Percentiles rank a stretch among this genome's conserved stretches.
Conservation (phyloP, 2,888 invertebrate species). For the Amphipyra berbera region DNA sequence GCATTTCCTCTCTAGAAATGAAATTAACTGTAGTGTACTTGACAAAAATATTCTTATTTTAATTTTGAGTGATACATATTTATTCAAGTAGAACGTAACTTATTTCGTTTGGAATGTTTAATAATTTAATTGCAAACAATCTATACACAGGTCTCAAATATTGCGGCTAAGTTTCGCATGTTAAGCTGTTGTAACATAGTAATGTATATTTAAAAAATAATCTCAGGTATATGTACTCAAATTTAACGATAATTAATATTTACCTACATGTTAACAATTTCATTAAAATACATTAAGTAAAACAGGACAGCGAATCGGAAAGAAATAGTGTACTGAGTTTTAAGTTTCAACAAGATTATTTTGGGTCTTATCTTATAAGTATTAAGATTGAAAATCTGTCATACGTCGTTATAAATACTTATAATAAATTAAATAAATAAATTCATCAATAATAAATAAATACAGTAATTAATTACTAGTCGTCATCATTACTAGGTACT, state of each 20-base stretch:
- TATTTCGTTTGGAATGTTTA: conserved; percentile 10
- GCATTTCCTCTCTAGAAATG: conserved; percentile 26
- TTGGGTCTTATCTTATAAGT: conserved; percentile 38
- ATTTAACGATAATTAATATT: conserved; percentile 54
- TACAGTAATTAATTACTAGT: conserved; percentile 62
- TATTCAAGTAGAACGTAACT: conserved; percentile 52
- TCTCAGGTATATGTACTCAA: conserved; percentile 43
- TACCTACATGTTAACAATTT: conserved; percentile 54
- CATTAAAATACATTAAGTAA: conserved; percentile 41
- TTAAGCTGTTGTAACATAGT: conserved; percentile 44
- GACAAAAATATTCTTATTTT: conserved; percentile 31
- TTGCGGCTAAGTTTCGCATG: conserved; percentile 40
- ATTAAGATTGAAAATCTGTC: conserved; percentile 46
- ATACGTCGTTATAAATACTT: conserved; percentile 34
- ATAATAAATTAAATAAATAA: conserved; percentile 51
- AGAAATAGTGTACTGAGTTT: conserved; percentile 36
- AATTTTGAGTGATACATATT: conserved; percentile 34
- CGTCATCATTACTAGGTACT: conserved; percentile 76
- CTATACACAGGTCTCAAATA: not conserved
- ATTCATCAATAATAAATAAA: conserved; percentile 52
- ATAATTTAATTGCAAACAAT: not conserved
- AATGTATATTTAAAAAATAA: conserved; percentile 26
- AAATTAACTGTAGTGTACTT: conserved; percentile 47
- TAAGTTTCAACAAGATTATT: conserved; percentile 47
- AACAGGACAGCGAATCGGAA: conserved; percentile 38